Evolutionary conservation across 1,140 invertebrate genomes (phyloP), one percentile per base, ranked within the genome.

Genomic region (Cyphomyrmex costatus): DNA sequence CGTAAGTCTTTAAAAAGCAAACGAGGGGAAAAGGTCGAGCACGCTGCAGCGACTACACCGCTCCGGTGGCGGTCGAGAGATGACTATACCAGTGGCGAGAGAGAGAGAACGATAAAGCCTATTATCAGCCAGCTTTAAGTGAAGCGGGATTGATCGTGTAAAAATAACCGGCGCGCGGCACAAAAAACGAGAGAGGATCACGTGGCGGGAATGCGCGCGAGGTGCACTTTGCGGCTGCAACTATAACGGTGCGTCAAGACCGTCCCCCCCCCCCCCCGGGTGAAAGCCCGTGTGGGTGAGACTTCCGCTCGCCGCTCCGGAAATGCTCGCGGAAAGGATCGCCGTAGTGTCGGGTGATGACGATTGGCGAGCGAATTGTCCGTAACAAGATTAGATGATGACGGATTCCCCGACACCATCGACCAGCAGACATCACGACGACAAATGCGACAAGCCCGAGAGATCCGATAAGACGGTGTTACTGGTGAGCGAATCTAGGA

Each of bases 371-470:
- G 80, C 66, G 27, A 85, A 61, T 53, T 56, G 74, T 53, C 33
- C 58, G 53, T 88, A 79, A 78, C 56, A 73, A 80, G 91, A 79
- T 86, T 78, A 89, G 92, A 94, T 91, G 90, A 94, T 94, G 94
- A 94, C 93, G 92, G 93, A 94, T 86, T 94, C 92, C 78, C 93
- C 93, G 73, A 93, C 92, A 86, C 90, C 90, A 46, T 92, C 93
- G 78, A 92, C 88, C 70, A 92, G 91, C 83, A 94, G 91, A 92
- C 85, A 79, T 86, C 89, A 91, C 86, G 91, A 92, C 83, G 90
- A 94, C 76, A 93, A 92, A 90, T 89, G 88, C 53, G 93, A 94
- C 33, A 91, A 76, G 68, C 56, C 14, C 56, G 93, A 94, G n/a
- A 91, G 53, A 71, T 46, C n/a, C 60, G 90, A 91, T 19, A 91